Conservation (phyloP, 1,140 invertebrate genomes). For the Meteorus sp. region DNA sequence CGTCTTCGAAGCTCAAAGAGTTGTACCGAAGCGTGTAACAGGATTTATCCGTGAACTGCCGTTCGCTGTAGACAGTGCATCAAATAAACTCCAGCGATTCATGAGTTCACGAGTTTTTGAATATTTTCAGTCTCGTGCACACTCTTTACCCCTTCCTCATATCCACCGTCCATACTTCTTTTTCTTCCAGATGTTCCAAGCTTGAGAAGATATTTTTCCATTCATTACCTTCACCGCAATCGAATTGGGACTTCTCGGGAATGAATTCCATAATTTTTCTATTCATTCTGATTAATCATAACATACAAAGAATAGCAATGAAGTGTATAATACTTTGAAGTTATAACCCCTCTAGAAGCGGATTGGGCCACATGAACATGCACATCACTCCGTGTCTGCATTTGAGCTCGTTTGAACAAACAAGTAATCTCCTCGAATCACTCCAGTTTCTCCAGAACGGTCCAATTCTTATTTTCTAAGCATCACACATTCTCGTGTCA, state of each 20-base stretch:
- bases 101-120: not conserved
- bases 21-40: not conserved
- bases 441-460: not conserved
- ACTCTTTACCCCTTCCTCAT: not conserved
- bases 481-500: not conserved
- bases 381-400: not conserved
- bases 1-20: no score
- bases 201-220: not conserved
- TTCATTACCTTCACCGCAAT: no score
- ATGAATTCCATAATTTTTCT: no score
- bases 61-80: constrained; percentile 27
- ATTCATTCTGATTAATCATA: no score
- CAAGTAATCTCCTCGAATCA: not conserved
- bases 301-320: no score
- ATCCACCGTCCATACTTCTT: no score
- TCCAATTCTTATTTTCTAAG: not conserved
- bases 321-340: no score
- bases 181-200: not conserved
- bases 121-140: not conserved
- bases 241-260: no score
- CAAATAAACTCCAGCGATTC: constrained; percentile 26
- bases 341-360: no score
- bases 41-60: constrained; percentile 16
- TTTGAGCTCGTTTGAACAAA: not conserved
- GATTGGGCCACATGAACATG: no score